Evolutionary conservation across 1,140 invertebrate species (phyloP), one percentile per base, ranked within the genome.

Genomic region (Lepidurus arcticus): DNA sequence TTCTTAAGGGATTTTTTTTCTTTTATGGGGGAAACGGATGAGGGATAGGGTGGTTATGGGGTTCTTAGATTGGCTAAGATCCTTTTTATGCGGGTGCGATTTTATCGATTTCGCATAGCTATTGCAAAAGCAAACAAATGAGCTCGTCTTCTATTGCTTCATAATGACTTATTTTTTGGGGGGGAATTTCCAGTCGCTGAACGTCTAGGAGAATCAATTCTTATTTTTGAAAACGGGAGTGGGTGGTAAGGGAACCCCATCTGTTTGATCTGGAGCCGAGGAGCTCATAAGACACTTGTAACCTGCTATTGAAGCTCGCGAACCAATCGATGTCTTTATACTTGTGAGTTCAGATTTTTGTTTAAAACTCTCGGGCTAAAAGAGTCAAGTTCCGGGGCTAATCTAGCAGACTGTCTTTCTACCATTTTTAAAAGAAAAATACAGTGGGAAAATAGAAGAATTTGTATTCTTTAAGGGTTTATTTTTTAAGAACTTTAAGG

Each of bases 241-340:
- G 21, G 53, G 16, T 11, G 45, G 45, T 47, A 47, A 10, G 5
- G 34, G 45, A 11, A 16, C 3, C 53, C n/a, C 53, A 65, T 65
- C 16, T 65, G 53, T 65, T 65, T 9, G 13, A 16, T 65, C 21
- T 65, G 53, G 53, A 7, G 13, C 21, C 21, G 53, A 65, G 53
- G 6, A 65, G 8, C 53, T 65, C 53, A 65, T 65, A 65, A 65
- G 53, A 65, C 53, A 65, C 53, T 65, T 65, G 13, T 65, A 65
- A 65, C 53, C 53, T 16, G 6, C 16, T 21, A 65, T 21, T 65
- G 3, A 16, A 16, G 10, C 16, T 21, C 4, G 6, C 21, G 16
- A 65, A 16, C 16, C 6, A 65, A 65, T 65, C 47, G 47, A 65
- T 65, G 21, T 13, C 21, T 7, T 7, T 13, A 65, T 21, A 65